Evolutionary conservation across 2,113 vertebrate species (phyloP), one percentile per base, ranked within the genome.

Genomic region (Stigmatopora argus): DNA sequence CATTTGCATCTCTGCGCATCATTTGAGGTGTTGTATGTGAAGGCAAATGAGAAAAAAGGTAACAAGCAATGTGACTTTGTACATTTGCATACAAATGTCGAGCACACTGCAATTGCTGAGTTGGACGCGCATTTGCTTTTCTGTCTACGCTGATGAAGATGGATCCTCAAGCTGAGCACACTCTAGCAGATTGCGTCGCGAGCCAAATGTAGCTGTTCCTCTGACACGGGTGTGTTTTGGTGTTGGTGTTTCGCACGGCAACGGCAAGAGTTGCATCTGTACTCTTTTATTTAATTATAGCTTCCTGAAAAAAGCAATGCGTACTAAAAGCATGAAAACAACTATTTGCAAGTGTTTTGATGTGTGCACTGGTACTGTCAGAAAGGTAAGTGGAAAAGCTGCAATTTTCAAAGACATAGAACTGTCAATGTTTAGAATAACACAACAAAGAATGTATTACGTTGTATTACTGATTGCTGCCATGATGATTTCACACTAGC

Each of bases 231-330:
- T 52, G 21, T 14, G 5, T 73, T 68, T 70, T 64, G 57, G 62
- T 51, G 66, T 67, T 76, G 64, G 59, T 66, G 71, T 78, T 84
- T 64, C 70, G 85, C 76, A 77, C 70, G 70, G 46, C 60, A 75
- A 71, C 68, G 66, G 75, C 82, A 71, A 61, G 69, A 65, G 66
- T 58, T 70, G 53, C 17, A 46, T 63, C 73, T 78, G 71, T 74
- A 64, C 81, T 69, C 74, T 69, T 72, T 70, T 75, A 77, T 82
- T 85, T 82, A 83, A 83, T 88, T 82, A 84, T 69, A 77, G 66
- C 17, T n/a, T 61, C 72, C 63, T 64, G 69, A 71, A 65, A 79
- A 73, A 78, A 75, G 66, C 69, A 71, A 56, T 77, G 82, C 67
- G 73, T 68, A 77, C 74, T 77, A 79, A 81, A 79, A 34, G 76